Base-by-base conservation (phyloP, 2,797 vertebrate genomes). In the Anabacerthia variegaticeps region DNA sequence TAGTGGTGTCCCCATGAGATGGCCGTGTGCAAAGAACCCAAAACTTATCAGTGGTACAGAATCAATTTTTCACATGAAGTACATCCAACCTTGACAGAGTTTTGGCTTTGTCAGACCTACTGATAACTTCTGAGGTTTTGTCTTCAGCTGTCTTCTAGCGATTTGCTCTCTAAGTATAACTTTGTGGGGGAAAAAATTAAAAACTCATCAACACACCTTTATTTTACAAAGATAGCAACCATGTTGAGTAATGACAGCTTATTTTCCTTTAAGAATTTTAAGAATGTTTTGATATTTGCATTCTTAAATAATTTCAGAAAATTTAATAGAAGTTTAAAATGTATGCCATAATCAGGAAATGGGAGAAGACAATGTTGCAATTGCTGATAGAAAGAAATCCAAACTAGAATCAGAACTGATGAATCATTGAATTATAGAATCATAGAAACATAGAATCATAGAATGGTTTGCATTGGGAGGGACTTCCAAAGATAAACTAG, bases 151-250 rank as follows among this genome's bases (percentile, higher is more conserved):
- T 10, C 28, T 89, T 81, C 18, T 21, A 54, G 8, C 20, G 9
- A 71, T 75, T 78, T 71, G 2, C 2, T 73, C 4, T 49, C 9
- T 3, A 20, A 54, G 4, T 48, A 67, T 37, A 36, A 71, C 4
- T 32, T 58, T 34, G 7, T 15, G 4, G 4, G 2, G 1, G 1
- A 8, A 8, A 23, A 54, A 23, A 28, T 36, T 23, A 27, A 48
- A n/a, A 14, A 4, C 17, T 78, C 1, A 5, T 56, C 17, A 69
- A 85, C 1, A 34, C 0, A 39, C 0, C 0, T 73, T 73, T 46
- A 63, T 37, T 88, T 80, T 48, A 69, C 14, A 86, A 52, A 91
- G 30, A 46, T 6, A 61, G 19, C 5, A 56, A 39, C 10, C 56
- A 21, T 37, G 4, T 14, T 69, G 18, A 51, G 12, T n/a, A 39